phyloP scores from a whole-genome alignment of 2,797 vertebrate species.

The Phoxinus dragarum region DNA sequence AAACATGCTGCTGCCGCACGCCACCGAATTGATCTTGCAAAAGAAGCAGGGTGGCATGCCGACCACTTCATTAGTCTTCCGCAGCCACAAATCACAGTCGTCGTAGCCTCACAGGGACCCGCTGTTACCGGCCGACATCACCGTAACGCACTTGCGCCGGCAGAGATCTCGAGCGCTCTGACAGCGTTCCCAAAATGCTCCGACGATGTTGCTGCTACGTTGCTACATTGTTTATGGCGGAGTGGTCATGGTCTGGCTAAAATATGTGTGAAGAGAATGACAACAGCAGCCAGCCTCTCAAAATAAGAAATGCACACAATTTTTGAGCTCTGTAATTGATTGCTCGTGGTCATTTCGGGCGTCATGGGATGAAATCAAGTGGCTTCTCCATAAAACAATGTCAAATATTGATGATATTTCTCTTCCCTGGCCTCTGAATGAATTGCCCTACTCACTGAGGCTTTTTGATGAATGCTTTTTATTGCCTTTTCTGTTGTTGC shows the following conservation, averaged over 20 bases:
- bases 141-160: slow-evolving; percentile 18
- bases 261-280: slow-evolving; percentile 30
- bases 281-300: neutral
- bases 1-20: slow-evolving; percentile 74
- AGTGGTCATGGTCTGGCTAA: slow-evolving; percentile 5
- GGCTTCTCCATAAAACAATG: slow-evolving; percentile 85
- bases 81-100: slow-evolving; percentile 81
- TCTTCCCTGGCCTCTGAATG: slow-evolving; percentile 79
- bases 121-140: slow-evolving; percentile 61
- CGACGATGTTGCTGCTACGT: neutral
- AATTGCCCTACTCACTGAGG: slow-evolving; percentile 79
- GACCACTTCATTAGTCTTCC: slow-evolving; percentile 87
- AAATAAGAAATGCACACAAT: slow-evolving; percentile 77
- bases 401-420: slow-evolving; percentile 87
- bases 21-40: slow-evolving; percentile 86
- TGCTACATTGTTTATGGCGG: slow-evolving; percentile 33
- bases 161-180: neutral
- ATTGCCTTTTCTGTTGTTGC: slow-evolving; percentile 74
- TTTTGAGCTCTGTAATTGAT: slow-evolving; percentile 83
- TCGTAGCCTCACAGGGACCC: slow-evolving; percentile 67
- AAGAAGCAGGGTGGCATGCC: slow-evolving; percentile 84
- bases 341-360: slow-evolving; percentile 78
- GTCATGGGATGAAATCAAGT: slow-evolving; percentile 82
- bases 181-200: slow-evolving; percentile 6
- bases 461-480: slow-evolving; percentile 83